A percentile compares a stretch with the other conserved stretches of the same genome.
Evolutionary conservation across 2,797 vertebrate species (phyloP).

Genomic region (Spheniscus humboldti): DNA sequence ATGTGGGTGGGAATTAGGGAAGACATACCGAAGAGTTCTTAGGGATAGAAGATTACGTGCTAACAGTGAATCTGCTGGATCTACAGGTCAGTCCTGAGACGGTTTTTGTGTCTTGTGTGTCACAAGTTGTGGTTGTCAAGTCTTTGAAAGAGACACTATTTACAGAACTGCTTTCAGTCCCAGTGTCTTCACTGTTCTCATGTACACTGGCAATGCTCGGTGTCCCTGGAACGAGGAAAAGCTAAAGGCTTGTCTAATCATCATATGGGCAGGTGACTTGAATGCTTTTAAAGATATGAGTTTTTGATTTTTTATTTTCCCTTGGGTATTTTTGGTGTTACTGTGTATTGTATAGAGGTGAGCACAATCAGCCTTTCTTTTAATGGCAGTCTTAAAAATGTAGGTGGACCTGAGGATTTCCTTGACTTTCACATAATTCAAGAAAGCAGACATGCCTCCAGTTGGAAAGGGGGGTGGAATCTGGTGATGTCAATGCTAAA

Average conservation of each 20-base stretch:
- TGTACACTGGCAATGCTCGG: fast-evolving
- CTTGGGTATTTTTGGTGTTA: neutral
- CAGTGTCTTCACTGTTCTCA: neutral
- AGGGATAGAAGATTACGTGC: neutral
- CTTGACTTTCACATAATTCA: neutral
- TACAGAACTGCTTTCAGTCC: neutral
- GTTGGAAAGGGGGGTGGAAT: neutral
- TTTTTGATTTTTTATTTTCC: neutral
- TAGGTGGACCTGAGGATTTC: neutral
- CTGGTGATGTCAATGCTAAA: neutral
- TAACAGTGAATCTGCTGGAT: neutral
- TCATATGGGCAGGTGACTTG: neutral
- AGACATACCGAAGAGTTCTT: neutral
- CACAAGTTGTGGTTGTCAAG: neutral
- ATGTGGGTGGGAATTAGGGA: neutral
- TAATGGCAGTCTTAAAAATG: neutral
- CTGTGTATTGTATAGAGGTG: fast-evolving
- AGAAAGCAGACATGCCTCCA: neutral
- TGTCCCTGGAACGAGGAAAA: neutral
- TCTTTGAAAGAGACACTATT: neutral
- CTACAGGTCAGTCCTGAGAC: neutral
- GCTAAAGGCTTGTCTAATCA: neutral
- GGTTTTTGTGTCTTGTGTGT: neutral
- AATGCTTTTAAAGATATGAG: neutral
- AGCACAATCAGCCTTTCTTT: neutral